Evolutionary conservation across 2,797 vertebrate species (phyloP), one percentile per base, ranked within the genome.

Genomic region (Epinephelus coioides): DNA sequence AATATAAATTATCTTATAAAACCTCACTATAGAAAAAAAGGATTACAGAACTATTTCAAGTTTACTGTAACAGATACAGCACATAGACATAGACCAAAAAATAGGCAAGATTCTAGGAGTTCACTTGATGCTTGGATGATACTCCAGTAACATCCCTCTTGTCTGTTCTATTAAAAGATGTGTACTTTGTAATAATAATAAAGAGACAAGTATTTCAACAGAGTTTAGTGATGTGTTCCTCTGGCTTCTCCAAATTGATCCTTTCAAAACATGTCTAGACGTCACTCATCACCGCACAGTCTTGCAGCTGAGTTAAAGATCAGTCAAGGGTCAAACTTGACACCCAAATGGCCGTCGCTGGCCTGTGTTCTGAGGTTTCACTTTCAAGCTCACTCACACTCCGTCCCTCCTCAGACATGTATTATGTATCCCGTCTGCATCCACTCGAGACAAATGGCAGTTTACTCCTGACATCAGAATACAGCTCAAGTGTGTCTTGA

Each of bases 361-460:
- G 38, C 38, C 17, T 53, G n/a, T 30, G 5, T 57, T 12, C 66
- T 51, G 10, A 50, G 19, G 30, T 65, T 40, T 60, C 50, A 61
- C 9, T 78, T 64, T 54, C 3, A 64, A 61, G 60, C 65, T 78
- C 50, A 5, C 15, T 64, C n/a, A 18, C 4, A 15, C 40, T 7
- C 55, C 1, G 38, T 43, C 9, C 17, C 40, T 62, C 27, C 25
- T 65, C 25, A 15, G 25, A 65, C 7, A 30, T 44, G n/a, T 34
- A 34, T 50, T 63, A 8, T 17, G 49, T 21, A 44, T 71, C 25
- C 27, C 63, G 14, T 74, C 25, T 75, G 59, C 25, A 17, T 78
- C 44, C 64, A 60, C 59, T 81, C 34, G 34, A 81, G 49, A 86
- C 61, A 30, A 34, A 69, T 40, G 75, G 21, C 18, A 25, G 13